Evolutionary conservation across 2,797 vertebrate genomes (phyloP).

Genomic region (Agapornis canus): DNA sequence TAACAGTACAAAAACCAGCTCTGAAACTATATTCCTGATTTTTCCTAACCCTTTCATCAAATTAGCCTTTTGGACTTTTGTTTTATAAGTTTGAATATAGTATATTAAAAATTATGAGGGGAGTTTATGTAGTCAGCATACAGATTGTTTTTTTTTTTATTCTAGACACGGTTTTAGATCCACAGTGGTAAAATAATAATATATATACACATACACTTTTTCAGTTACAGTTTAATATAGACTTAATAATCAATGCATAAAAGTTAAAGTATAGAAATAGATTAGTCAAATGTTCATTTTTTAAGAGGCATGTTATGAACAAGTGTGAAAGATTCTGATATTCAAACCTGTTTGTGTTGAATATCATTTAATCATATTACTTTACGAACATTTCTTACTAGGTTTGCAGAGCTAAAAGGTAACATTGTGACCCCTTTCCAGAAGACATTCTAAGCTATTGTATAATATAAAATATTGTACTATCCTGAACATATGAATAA

Average conservation of each 20-base stretch:
- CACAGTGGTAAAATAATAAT: background rate
- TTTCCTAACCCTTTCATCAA: background rate
- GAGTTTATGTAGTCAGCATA: background rate
- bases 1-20: background rate
- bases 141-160: background rate
- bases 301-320: background rate
- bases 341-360: background rate
- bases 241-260: background rate
- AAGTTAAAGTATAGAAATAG: background rate
- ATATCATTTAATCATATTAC: background rate
- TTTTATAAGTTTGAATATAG: background rate
- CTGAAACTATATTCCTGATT: background rate
- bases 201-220: background rate
- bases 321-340: background rate
- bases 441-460: conserved; percentile 7
- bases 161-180: background rate
- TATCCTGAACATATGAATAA: conserved; percentile 18
- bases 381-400: background rate
- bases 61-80: background rate
- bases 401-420: background rate
- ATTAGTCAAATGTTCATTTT: background rate
- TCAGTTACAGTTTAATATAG: background rate
- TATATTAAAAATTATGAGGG: background rate
- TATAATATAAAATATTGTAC: conserved; percentile 22
- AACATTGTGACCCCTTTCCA: background rate